These are phyloP conservation scores for Phoxinus phoxinus DNA, from an alignment of 2,113 vertebrate genomes.

Conservation along the genomic window DNA sequence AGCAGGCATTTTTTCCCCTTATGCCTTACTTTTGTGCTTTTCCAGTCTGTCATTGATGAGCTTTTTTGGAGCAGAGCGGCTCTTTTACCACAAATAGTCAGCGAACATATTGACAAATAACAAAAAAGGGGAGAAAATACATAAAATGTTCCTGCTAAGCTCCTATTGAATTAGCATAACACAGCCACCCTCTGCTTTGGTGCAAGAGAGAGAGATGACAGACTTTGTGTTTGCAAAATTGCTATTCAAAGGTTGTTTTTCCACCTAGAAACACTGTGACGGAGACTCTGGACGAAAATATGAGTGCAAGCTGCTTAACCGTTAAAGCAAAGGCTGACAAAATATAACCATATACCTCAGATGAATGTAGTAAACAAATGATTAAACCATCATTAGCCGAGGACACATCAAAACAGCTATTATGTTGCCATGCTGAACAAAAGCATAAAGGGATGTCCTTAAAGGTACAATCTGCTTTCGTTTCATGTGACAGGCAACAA, in stretches of 20 bases:
- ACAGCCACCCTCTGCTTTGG: constrained; percentile 47
- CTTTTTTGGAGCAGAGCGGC: constrained; percentile 51
- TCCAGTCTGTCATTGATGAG: constrained; percentile 45
- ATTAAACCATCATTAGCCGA: constrained; percentile 23
- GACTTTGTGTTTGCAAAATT: constrained; percentile 48
- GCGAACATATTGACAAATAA: constrained; percentile 52
- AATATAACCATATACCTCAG: constrained; percentile 9
- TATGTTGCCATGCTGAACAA: constrained; percentile 12
- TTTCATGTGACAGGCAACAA: constrained; percentile 28
- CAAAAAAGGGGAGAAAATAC: constrained; percentile 19
- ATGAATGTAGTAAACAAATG: constrained; percentile 21
- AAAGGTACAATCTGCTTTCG: constrained; percentile 5
- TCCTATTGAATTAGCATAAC: constrained; percentile 51
- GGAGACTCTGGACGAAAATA: not conserved
- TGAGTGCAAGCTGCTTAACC: not conserved
- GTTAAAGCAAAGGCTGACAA: not conserved
- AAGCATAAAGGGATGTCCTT: constrained; percentile 20
- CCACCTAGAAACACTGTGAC: constrained; percentile 18
- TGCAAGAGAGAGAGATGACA: constrained; percentile 38
- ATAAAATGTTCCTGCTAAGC: constrained; percentile 9
- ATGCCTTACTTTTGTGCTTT: constrained; percentile 46
- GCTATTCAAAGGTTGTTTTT: constrained; percentile 52
- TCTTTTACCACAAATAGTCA: constrained; percentile 53
- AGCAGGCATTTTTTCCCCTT: constrained; percentile 42
- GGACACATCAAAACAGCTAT: constrained; percentile 27